Percentiles rank a stretch among this genome's conserved stretches.
phyloP scores from a whole-genome alignment of 35 echinoderm and acorn worm genomes.

The Lytechinus variegatus region DNA sequence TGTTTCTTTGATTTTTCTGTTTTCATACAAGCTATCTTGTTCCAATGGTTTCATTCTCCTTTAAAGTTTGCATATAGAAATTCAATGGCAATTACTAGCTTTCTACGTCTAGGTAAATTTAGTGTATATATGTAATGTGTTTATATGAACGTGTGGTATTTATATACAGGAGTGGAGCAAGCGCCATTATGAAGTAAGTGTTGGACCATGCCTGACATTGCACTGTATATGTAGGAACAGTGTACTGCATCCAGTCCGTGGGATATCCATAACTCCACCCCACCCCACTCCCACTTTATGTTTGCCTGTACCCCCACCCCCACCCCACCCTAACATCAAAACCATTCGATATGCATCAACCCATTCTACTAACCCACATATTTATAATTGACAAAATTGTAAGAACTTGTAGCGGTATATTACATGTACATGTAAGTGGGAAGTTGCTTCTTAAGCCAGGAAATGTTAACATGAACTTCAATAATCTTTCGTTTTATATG shows the following conservation, averaged over 20 bases:
- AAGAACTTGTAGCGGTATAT: not conserved
- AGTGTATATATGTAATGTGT: no score
- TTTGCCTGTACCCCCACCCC: not conserved
- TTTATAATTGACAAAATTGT: not conserved
- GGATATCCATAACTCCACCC: conserved; percentile 19
- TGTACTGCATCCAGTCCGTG: conserved; percentile 24
- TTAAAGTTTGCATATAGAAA: no score
- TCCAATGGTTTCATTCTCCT: no score
- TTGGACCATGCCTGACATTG: not conserved
- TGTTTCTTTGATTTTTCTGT: no score
- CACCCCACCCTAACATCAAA: conserved; percentile 31
- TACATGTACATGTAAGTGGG: no score
- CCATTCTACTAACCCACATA: not conserved
- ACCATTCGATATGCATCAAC: not conserved
- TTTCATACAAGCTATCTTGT: no score
- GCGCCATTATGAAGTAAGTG: conserved; percentile 90
- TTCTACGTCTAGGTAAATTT: no score
- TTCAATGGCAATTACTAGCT: no score
- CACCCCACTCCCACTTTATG: conserved; percentile 15
- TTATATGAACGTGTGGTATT: conserved; percentile 32
- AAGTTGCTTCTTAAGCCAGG: not conserved
- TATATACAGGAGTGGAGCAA: conserved; percentile 72
- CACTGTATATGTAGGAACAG: not conserved
- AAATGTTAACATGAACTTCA: not conserved
- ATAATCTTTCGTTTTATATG: not conserved